A percentile compares a stretch with the other conserved stretches of the same genome.
Conservation (phyloP, 2,797 vertebrate species). For the Mus spretus region DNA sequence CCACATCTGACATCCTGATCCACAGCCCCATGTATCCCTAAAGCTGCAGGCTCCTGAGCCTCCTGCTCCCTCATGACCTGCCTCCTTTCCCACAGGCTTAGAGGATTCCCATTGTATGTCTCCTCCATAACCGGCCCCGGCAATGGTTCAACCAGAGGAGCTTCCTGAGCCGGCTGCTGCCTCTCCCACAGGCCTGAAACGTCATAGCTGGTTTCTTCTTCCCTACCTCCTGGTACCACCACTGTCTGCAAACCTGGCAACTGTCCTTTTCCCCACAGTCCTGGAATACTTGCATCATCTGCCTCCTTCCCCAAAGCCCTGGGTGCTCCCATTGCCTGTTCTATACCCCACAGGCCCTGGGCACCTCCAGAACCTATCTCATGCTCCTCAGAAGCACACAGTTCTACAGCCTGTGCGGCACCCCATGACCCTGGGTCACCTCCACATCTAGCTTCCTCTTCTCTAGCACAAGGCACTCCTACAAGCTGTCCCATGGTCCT, state of each 20-base stretch:
- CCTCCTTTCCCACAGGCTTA: constrained; percentile 55
- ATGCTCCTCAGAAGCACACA: not conserved
- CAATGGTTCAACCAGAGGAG: not conserved
- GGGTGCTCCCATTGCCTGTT: not conserved
- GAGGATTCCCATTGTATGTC: not conserved
- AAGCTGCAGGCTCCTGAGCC: not conserved
- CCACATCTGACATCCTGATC: constrained; percentile 9
- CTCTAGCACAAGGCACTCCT: constrained; percentile 37
- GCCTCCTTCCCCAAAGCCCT: not conserved
- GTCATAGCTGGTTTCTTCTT: not conserved
- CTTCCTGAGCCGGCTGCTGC: not conserved
- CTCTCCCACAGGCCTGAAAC: constrained; percentile 20
- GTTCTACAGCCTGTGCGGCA: not conserved
- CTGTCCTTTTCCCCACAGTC: constrained; percentile 56
- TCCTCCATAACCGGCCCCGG: not conserved
- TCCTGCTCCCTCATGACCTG: not conserved
- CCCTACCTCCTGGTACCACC: not conserved
- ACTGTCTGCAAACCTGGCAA: not conserved
- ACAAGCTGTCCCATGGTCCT: constrained; percentile 44
- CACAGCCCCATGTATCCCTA: not conserved
- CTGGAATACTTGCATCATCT: not conserved
- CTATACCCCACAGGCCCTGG: constrained; percentile 31
- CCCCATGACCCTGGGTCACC: constrained; percentile 30
- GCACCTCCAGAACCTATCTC: not conserved
- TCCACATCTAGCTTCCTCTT: constrained; percentile 32